A percentile compares a stretch with the other conserved stretches of the same genome.
Evolutionary conservation across 2,113 vertebrate species (phyloP).

Genomic region (Dolichallabes microphthalmus): DNA sequence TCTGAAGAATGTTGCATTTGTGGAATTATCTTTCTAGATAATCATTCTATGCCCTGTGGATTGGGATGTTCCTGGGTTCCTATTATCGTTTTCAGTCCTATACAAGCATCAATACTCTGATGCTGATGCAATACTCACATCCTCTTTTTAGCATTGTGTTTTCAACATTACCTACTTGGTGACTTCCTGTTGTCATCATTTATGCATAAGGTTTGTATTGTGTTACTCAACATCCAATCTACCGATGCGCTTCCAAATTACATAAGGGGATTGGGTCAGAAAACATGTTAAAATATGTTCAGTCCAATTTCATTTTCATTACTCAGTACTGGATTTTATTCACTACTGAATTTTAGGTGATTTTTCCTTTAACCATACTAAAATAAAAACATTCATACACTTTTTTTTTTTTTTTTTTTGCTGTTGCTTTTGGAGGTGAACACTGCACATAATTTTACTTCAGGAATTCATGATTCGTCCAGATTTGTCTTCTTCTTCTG

Average conservation of each 20-base stretch:
- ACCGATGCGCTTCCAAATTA: not conserved
- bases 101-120: not conserved
- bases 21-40: not conserved
- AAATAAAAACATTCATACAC: conserved; percentile 19
- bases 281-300: not conserved
- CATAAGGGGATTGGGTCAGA: not conserved
- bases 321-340: not conserved
- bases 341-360: not conserved
- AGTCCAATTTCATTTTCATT: not conserved
- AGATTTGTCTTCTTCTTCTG: conserved; percentile 23
- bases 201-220: not conserved
- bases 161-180: not conserved
- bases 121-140: not conserved
- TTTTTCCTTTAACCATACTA: conserved; percentile 10
- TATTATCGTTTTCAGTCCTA: not conserved
- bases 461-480: conserved; percentile 33
- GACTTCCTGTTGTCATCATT: not conserved
- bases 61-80: not conserved
- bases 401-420: conserved; percentile 10
- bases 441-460: conserved; percentile 23
- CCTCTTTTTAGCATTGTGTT: not conserved
- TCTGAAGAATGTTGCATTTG: not conserved
- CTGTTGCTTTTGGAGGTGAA: conserved; percentile 16
- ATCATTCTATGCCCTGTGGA: not conserved
- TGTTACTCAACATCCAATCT: not conserved